phyloP scores from a whole-genome alignment of 2,797 vertebrate species.

The Sebastiscus albofasciatus region DNA sequence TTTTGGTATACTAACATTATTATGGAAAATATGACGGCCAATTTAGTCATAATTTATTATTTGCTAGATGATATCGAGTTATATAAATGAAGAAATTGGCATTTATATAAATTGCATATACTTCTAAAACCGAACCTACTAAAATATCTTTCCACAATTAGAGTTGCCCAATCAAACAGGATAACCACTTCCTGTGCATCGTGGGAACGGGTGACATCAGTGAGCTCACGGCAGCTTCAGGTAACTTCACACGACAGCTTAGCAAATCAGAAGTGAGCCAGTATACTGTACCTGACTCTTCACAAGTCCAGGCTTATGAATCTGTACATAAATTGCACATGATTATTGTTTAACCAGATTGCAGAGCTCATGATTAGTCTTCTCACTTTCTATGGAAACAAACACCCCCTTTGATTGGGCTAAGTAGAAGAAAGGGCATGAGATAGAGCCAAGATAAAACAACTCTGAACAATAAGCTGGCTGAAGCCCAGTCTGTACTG shows the following conservation, averaged over 20 bases:
- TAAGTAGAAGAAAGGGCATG: conserved; percentile 6
- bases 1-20: neutral
- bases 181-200: neutral
- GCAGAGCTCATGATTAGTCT: neutral
- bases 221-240: neutral
- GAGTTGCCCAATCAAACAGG: neutral
- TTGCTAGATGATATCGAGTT: neutral
- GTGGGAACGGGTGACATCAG: neutral
- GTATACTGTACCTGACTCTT: neutral
- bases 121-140: neutral
- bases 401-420: conserved; percentile 2
- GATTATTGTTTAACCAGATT: neutral
- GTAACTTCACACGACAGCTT: neutral
- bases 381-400: conserved; percentile 6
- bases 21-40: neutral
- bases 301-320: neutral
- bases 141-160: neutral
- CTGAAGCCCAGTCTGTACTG: neutral
- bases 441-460: conserved; percentile 34
- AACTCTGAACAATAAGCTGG: conserved; percentile 26
- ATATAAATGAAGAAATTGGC: neutral
- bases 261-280: neutral
- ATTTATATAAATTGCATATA: neutral
- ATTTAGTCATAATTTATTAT: neutral
- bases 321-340: neutral